Base-by-base conservation (phyloP, 2,113 vertebrate genomes). In the Malurus melanocephalus region DNA sequence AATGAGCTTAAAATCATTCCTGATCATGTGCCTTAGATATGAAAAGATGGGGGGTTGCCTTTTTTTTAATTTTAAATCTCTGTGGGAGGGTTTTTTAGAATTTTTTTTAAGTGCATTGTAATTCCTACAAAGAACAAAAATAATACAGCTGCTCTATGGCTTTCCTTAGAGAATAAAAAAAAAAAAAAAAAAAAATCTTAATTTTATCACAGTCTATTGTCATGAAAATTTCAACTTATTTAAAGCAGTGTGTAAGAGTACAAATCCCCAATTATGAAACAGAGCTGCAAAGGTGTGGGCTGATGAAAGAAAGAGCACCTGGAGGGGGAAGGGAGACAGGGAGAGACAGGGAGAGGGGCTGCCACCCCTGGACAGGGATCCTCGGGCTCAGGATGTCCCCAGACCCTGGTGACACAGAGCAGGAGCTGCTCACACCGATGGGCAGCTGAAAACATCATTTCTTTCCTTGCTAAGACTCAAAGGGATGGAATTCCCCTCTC, bases 181-280 rank as follows among this genome's bases (percentile, higher is more conserved):
- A 24, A 67, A 75, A 46, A 45, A 52, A 33, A 51, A 33, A 52
- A 38, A 27, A 49, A 23, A 33, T 8, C 56, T 53, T 56, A n/a
- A 35, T 81, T 93, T 81, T 76, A 57, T 87, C 43, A 42, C 1
- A 53, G 62, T 6, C 87, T 57, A 89, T 93, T 94, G 74, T 95
- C 45, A 93, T 94, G 88, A 92, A 94, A 90, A 95, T 94, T 32
- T 9, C 6, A 66, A 61, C 43, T 89, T 90, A 92, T 87, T 95
- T 93, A 85, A 95, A 93, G 89, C 32, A 16, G 14, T 11, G 23
- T 78, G 27, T 71, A 40, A n/a, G 64, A 93, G 72, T 56, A 26
- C 22, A 72, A 68, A 38, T 64, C 33, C 22, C 32, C 55, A 61
- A 11, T 94, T 92, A 88, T 14, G 84, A 88, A 93, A 82, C 67